Conservation (phyloP, 2,113 vertebrate species). For the Sapayoa aenigma region DNA sequence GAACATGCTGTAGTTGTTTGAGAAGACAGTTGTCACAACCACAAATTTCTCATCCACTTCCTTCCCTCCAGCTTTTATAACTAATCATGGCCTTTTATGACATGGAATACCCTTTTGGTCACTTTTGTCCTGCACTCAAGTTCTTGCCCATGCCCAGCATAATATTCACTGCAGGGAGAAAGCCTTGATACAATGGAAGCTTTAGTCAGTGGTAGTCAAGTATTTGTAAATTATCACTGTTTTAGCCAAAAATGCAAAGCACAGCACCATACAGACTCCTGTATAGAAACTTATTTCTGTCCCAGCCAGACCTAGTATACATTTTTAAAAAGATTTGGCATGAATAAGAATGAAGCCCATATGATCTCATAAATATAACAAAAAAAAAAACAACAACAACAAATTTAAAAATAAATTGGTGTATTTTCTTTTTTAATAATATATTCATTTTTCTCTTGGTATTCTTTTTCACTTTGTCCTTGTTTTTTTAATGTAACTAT, state of each 20-base stretch:
- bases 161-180: background rate
- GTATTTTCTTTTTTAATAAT: background rate
- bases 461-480: background rate
- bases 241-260: background rate
- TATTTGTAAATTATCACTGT: background rate
- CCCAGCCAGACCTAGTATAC: background rate
- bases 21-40: background rate
- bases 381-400: background rate
- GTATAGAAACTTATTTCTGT: background rate
- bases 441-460: background rate
- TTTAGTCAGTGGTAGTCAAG: background rate
- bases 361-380: background rate
- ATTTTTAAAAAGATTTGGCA: background rate
- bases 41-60: background rate
- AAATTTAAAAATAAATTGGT: background rate
- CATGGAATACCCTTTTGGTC: background rate
- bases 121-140: background rate
- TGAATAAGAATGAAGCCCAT: background rate
- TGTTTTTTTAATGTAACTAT: background rate
- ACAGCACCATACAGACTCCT: background rate
- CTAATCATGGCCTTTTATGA: background rate
- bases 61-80: background rate
- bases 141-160: background rate
- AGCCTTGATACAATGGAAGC: background rate
- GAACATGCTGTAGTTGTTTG: accelerated